Evolutionary conservation across 2,888 invertebrate genomes (phyloP), one percentile per base, ranked within the genome.

Genomic region (Mythimna albipuncta): DNA sequence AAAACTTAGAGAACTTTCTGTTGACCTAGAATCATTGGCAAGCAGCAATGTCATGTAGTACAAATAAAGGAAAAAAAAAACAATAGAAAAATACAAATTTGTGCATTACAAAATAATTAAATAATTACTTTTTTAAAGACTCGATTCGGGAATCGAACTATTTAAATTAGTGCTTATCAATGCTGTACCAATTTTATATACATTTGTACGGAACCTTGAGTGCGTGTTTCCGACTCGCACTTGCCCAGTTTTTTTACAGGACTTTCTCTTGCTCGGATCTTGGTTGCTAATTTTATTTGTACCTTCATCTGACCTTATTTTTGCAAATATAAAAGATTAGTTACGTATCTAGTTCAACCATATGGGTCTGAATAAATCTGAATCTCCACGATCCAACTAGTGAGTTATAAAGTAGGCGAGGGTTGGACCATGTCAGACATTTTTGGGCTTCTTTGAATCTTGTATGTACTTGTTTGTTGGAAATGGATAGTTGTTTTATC

Each of bases 351-450:
- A 69, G 38, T 73, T 6, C 13, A 32, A 16, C n/a, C 58, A 47
- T 16, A 26, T 59, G 58, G 73, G 44, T 19, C 32, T 47, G 58
- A 79, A 75, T 75, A 79, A 79, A 75, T 75, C 32, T 63, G 26
- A 73, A 79, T 54, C 6, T 63, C 5, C 19, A 4, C 9, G 38
- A 38, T n/a, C 52, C 32, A 74, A 79, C 19, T 79, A 44, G 26
- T 0, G 62, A 9, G n/a, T 38, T 44, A 44, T 19, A 52, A 63
- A 72, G 4, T 72, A n/a, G 9, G 35, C n/a, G 32, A 6, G 32
- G 41, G 19, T 52, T 38, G 62, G 10, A 19, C 1, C 13, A 5
- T 44, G 52, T 79, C 19, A 1, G 11, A 78, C 79, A 73, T 63
- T 54, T 79, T 75, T 79, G 58, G 73, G 63, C 0, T 58, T 47